A percentile compares a stretch with the other conserved stretches of the same genome.
These are phyloP conservation scores for Danaus melanippus DNA, from an alignment of 1,140 invertebrate genomes.

Conservation along the genomic window DNA sequence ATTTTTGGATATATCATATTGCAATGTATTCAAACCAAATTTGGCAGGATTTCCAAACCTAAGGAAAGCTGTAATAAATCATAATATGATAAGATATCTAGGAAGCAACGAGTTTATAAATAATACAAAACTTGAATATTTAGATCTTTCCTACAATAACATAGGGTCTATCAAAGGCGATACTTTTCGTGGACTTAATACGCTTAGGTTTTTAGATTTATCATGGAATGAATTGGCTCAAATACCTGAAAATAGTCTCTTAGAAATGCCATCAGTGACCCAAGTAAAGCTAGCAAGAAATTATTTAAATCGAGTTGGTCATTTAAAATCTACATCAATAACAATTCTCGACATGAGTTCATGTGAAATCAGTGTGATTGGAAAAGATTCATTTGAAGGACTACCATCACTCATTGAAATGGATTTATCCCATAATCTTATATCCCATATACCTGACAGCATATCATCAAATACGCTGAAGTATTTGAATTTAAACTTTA, in stretches of 20 bases:
- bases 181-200: slow-evolving; percentile 72
- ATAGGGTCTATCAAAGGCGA: slow-evolving; percentile 71
- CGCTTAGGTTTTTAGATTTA: slow-evolving; percentile 75
- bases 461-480: slow-evolving; percentile 72
- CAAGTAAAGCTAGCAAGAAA: slow-evolving; percentile 77
- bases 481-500: slow-evolving; percentile 74
- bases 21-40: slow-evolving; percentile 76
- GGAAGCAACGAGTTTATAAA: slow-evolving; percentile 73
- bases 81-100: slow-evolving; percentile 74
- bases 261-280: slow-evolving; percentile 71
- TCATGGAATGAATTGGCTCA: slow-evolving; percentile 77
- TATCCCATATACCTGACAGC: slow-evolving; percentile 72
- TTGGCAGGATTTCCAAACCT: slow-evolving; percentile 75
- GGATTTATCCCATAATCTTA: slow-evolving; percentile 74
- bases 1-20: slow-evolving; percentile 76
- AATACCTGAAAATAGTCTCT: slow-evolving; percentile 71
- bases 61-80: slow-evolving; percentile 71
- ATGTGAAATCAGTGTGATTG: slow-evolving; percentile 74
- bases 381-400: slow-evolving; percentile 68
- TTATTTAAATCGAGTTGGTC: slow-evolving; percentile 74
- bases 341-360: slow-evolving; percentile 73
- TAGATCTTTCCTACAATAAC: slow-evolving; percentile 78
- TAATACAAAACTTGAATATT: slow-evolving; percentile 73
- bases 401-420: slow-evolving; percentile 70
- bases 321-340: slow-evolving; percentile 72